Percentiles rank a stretch among this genome's conserved stretches.
phyloP scores from a whole-genome alignment of 2,888 invertebrate genomes.

The Graphium colonna region DNA sequence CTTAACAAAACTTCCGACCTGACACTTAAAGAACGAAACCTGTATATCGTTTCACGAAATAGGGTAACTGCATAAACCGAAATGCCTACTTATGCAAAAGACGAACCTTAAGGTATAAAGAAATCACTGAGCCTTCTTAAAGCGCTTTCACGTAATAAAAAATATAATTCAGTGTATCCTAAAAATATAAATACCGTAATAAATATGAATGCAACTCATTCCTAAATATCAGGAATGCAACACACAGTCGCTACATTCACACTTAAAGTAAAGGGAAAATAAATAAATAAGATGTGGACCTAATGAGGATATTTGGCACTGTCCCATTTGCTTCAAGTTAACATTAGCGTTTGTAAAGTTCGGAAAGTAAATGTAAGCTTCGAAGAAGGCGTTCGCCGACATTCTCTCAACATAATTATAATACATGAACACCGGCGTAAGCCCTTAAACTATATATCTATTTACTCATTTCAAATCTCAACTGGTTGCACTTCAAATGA shows the following conservation, averaged over 20 bases:
- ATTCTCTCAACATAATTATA: constrained; percentile 61
- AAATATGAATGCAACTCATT: constrained; percentile 78
- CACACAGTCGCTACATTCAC: constrained; percentile 78
- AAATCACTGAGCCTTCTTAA: constrained; percentile 73
- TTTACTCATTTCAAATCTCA: constrained; percentile 70
- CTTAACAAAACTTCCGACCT: constrained; percentile 18
- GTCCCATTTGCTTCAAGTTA: constrained; percentile 54
- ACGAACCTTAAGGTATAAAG: constrained; percentile 36
- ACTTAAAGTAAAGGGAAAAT: constrained; percentile 56
- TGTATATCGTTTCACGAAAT: constrained; percentile 4
- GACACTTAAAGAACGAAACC: constrained; percentile 30
- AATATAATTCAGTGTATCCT: constrained; percentile 66
- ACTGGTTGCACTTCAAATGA: constrained; percentile 78
- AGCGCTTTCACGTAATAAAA: constrained; percentile 59
- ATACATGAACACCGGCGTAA: constrained; percentile 55
- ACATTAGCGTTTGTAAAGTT: constrained; percentile 32
- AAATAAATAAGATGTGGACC: constrained; percentile 66
- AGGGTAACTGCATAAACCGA: constrained; percentile 18
- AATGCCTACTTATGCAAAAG: constrained; percentile 23
- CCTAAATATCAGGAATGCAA: constrained; percentile 80
- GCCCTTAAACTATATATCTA: constrained; percentile 48
- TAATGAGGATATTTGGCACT: constrained; percentile 79
- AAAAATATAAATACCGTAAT: constrained; percentile 68
- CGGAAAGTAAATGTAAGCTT: constrained; percentile 42
- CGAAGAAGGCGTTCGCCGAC: constrained; percentile 36